A percentile compares a stretch with the other conserved stretches of the same genome.
phyloP scores from a whole-genome alignment of 2,113 vertebrate genomes.

The Laticauda colubrina region DNA sequence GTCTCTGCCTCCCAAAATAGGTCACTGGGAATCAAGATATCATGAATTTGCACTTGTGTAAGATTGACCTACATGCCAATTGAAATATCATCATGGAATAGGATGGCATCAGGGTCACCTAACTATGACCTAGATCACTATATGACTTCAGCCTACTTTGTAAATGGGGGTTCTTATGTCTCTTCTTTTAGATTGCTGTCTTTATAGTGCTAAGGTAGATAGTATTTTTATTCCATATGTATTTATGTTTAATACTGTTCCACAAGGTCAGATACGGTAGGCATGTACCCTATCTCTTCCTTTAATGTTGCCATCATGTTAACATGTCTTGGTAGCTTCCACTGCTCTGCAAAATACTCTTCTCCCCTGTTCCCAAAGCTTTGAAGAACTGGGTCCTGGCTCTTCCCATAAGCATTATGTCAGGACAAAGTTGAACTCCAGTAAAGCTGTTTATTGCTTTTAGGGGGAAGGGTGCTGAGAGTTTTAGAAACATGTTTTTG shows the following conservation, averaged over 20 bases:
- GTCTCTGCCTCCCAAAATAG: not conserved
- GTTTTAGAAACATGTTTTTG: not conserved
- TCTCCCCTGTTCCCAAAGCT: not conserved
- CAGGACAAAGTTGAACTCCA: not conserved
- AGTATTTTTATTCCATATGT: not conserved
- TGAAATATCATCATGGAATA: slow-evolving; percentile 37
- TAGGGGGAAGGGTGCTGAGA: not conserved
- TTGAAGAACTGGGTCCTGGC: not conserved
- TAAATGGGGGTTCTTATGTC: fast-evolving
- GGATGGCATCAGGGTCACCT: not conserved
- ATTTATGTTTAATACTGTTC: not conserved
- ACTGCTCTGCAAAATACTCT: not conserved
- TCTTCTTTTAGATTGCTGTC: not conserved
- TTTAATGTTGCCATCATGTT: not conserved
- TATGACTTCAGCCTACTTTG: not conserved
- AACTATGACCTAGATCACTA: not conserved
- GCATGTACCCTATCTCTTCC: not conserved
- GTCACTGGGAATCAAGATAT: not conserved
- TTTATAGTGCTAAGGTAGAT: not conserved
- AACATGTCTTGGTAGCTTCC: not conserved
- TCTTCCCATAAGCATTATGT: not conserved
- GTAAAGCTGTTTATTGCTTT: not conserved
- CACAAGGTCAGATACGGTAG: not conserved
- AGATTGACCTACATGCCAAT: slow-evolving; percentile 28
- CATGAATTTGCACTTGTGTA: not conserved